These are phyloP conservation scores for Phylloscopus trochilus DNA, from an alignment of 2,113 vertebrate genomes.

Conservation along the genomic window DNA sequence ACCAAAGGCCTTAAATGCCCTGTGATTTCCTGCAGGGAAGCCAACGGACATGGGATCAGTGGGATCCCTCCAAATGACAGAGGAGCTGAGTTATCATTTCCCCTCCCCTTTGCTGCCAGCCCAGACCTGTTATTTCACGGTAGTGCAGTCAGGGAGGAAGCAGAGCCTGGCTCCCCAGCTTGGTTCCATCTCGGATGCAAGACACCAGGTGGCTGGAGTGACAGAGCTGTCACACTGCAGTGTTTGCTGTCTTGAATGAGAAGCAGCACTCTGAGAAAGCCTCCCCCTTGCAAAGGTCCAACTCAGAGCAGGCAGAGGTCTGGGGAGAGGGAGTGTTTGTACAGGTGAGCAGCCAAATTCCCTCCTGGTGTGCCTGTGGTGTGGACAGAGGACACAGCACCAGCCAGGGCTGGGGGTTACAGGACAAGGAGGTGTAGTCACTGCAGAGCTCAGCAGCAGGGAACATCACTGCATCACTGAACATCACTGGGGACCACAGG, in stretches of 20 bases:
- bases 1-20: background rate
- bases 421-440: background rate
- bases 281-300: background rate
- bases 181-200: constrained; percentile 47
- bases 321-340: background rate
- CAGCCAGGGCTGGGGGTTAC: background rate
- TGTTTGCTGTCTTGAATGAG: constrained; percentile 55
- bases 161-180: constrained; percentile 31
- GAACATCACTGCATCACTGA: too few relatives aligned
- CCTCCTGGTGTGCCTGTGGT: background rate
- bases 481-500: background rate
- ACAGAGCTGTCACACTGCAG: constrained; percentile 63
- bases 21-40: background rate
- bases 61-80: background rate
- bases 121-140: constrained; percentile 51
- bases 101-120: background rate
- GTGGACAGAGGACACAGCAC: background rate
- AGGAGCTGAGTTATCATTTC: background rate
- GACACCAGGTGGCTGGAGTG: constrained; percentile 46
- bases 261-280: constrained; percentile 16
- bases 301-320: background rate
- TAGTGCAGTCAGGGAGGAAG: constrained; percentile 20
- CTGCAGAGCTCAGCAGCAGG: background rate
- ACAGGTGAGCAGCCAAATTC: constrained; percentile 1
- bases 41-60: background rate